These are phyloP conservation scores for Trichopoda pennipes DNA, from an alignment of 2,888 invertebrate genomes.

Conservation along the genomic window DNA sequence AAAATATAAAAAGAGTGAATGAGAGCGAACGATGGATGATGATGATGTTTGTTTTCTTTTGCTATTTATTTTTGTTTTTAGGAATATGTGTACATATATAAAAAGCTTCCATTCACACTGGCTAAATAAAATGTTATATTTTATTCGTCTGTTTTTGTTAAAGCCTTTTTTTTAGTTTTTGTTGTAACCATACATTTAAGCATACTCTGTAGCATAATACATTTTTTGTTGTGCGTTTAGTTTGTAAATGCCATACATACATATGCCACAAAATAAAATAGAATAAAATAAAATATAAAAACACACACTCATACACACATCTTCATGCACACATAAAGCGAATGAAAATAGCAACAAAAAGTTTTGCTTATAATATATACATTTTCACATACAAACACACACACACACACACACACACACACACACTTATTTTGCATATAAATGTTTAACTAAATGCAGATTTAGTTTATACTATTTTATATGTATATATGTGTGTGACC, in stretches of 20 bases:
- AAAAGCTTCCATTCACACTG: conserved; percentile 55
- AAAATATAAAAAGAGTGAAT: conserved; percentile 68
- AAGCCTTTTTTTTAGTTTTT: conserved; percentile 27
- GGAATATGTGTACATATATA: too few species aligned
- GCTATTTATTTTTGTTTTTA: conserved; percentile 23
- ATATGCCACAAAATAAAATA: conserved; percentile 5
- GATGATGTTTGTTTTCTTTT: too few species aligned
- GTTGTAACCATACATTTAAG: not conserved
- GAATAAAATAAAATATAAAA: conserved; percentile 12
- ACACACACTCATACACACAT: not conserved
- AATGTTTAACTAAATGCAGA: too few species aligned
- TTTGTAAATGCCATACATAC: conserved; percentile 25
- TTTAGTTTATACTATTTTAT: not conserved
- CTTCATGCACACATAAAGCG: not conserved
- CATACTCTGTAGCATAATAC: not conserved
- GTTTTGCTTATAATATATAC: too few species aligned
- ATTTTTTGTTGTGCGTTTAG: conserved; percentile 47
- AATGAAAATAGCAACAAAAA: conserved; percentile 34
- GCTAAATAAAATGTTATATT: conserved; percentile 65
- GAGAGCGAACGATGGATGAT: conserved; percentile 62
- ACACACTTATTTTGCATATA: not conserved
- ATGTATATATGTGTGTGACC: not conserved
- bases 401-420: not conserved
- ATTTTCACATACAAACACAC: too few species aligned
- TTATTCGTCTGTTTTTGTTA: conserved; percentile 55